Evolutionary conservation across 2,888 invertebrate genomes (phyloP), one percentile per base, ranked within the genome.

Genomic region (Athalia cordata): DNA sequence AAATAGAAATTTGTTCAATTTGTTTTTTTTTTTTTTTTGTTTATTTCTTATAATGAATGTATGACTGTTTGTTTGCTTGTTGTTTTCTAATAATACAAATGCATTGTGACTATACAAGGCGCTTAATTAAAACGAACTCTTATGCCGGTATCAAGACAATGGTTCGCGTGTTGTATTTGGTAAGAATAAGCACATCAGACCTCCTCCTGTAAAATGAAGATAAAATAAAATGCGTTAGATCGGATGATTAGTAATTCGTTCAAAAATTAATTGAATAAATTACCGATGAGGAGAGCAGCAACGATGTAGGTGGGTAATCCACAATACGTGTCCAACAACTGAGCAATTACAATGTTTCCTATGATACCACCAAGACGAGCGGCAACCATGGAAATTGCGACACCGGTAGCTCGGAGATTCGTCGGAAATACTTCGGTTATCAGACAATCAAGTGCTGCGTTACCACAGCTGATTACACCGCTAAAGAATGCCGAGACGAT

Each of bases 391-490:
- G 96, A 96, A 80, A 97, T 93, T 59, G 97, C 97, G 81, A 97
- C 96, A 82, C 97, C 97, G 65, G 97, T 97, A 70, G 97, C 97
- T 85, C 97, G 94, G 87, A 98, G 92, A 91, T 96, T 95, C 62
- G 98, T 98, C 55, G 98, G 98, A 90, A 97, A 98, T 80, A 98
- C 95, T 92, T 98, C 98, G 45, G 97, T 97, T 87, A 96, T 96
- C 83, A 98, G 93, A 88, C 98, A 98, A 92, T 97, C 97, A 81
- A 98, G 92, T 4, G 97, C 96, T 76, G 96, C 96, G 90, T 96
- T 96, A 81, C 96, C 96, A 89, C 96, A 96, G 78, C 96, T 96
- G 83, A 96, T 96, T 79, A 96, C 96, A 74, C 96, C 96, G 88
- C 96, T 96, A 91, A 96, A 96, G 86, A 96, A 93, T 78, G 96